Base-by-base conservation (phyloP, 1,140 invertebrate species). In the Nephotettix cincticeps region DNA sequence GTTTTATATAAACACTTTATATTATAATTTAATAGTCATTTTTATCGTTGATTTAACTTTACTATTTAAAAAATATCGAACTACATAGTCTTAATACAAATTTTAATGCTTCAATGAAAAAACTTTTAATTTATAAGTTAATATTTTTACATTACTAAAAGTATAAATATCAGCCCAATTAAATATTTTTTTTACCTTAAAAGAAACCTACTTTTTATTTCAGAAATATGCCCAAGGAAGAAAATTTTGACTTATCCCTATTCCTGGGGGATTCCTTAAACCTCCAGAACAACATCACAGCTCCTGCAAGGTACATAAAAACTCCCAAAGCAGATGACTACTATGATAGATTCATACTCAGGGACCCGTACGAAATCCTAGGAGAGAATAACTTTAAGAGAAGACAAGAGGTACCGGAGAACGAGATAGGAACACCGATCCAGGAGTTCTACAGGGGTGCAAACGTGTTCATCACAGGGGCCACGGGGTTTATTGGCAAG, bases 381-480 rank as follows among this genome's bases (percentile, higher is more conserved):
- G 61, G 61, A 19, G 61, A 65, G 19, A 29, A 4, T 14, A 25
- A 28, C 28, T 65, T 65, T 23, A 17, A 65, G 14, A 27, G 23
- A 32, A 17, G 19, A 1, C 13, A 65, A 1, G n/a, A 14, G n/a
- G 27, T 19, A 9, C n/a, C n/a, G n/a, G 61, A 65, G 28, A 32
- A 17, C 32, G 61, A n/a, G 3, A 17, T 54, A 19, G 72, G 69
- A 25, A 45, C 74, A 1, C 70, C 65, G 9, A 80, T 83, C 43
- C 79, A 82, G 47, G 81, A 68, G 75, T 78, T 47, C 72, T 78
- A 73, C 74, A 74, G 69, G 23, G 45, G 68, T 23, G 89, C 88
- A 75, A 68, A 45, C 1, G 64, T 94, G 54, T 93, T 97, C 76
- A 87, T 94, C 45, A 93, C 92, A n/a, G n/a, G n/a, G n/a, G n/a